Evolutionary conservation across 1,140 invertebrate species (phyloP), one percentile per base, ranked within the genome.

Genomic region (Calosoma granatense): DNA sequence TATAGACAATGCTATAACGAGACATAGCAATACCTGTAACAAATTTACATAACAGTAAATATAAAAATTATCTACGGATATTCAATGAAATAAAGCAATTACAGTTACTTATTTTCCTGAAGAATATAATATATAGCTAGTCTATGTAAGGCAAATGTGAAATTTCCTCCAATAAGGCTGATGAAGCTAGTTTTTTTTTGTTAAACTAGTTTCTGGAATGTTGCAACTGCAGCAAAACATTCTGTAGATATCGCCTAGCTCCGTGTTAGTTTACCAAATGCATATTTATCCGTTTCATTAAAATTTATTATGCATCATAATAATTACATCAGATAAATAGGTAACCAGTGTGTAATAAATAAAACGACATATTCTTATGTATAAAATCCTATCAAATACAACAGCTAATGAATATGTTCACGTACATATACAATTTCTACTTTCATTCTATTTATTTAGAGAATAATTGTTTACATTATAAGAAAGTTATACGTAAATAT

Each of bases 21-120:
- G 66, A 59, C 63, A 60, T n/a, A 67, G 6, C 22, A 67, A 53
- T 57, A 64, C 60, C 68, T 70, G 56, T 41, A 63, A 69, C 36
- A 19, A 57, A 55, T 12, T 4, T 3, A 36, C n/a, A 36, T 36
- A 36, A 36, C n/a, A 36, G 6, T 36, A 36, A 36, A n/a, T 36
- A 36, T 36, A 9, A 9, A 36, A 36, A 36, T 9, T 36, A n/a
- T n/a, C n/a, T n/a, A n/a, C n/a, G 6, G 41, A 47, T 11, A 47
- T 47, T 17, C 4, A 17, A 47, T 47, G 17, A 47, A 11, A 47
- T 47, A 17, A 47, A 47, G 41, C 41, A 47, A 47, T 47, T 47
- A 47, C 9, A 47, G 17, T 47, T 12, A 17, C 41, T 11, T 17
- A 17, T 47, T 47, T 47, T 47, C 17, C 41, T 17, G 4, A 47